These are phyloP conservation scores for Synanthedon formicaeformis DNA, from an alignment of 2,888 invertebrate species.

Conservation along the genomic window DNA sequence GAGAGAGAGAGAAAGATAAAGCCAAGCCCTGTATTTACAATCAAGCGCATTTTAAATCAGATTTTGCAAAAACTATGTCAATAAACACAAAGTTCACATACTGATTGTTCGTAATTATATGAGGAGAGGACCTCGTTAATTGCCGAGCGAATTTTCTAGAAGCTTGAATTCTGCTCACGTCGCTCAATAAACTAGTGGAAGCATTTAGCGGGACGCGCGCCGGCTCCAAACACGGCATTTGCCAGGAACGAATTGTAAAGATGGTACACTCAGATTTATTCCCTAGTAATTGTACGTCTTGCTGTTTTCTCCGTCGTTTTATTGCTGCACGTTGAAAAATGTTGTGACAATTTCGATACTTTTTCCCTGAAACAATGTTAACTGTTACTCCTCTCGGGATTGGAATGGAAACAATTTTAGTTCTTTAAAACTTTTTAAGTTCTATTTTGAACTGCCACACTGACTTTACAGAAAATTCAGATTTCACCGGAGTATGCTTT, in stretches of 20 bases:
- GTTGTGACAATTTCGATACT: background rate
- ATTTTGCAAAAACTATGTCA: too few relatives aligned
- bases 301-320: slow-evolving; percentile 5
- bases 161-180: slow-evolving; percentile 50
- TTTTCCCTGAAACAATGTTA: background rate
- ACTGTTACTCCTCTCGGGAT: background rate
- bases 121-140: slow-evolving; percentile 6
- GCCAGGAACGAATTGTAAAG: slow-evolving; percentile 19
- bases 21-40: too few relatives aligned
- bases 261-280: slow-evolving; percentile 30
- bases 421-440: too few relatives aligned
- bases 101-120: background rate
- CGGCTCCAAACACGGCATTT: slow-evolving; percentile 35
- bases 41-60: too few relatives aligned
- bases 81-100: background rate
- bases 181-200: slow-evolving; percentile 50
- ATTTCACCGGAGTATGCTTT: too few relatives aligned
- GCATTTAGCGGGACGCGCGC: slow-evolving; percentile 43
- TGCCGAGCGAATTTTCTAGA: slow-evolving; percentile 25
- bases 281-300: slow-evolving; percentile 19
- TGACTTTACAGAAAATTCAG: too few relatives aligned
- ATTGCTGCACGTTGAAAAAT: background rate
- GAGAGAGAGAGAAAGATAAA: too few relatives aligned
- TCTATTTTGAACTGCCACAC: too few relatives aligned
- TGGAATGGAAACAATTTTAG: too few relatives aligned